Base-by-base conservation (phyloP, 2,797 vertebrate species). In the Rhynchotus rufescens region DNA sequence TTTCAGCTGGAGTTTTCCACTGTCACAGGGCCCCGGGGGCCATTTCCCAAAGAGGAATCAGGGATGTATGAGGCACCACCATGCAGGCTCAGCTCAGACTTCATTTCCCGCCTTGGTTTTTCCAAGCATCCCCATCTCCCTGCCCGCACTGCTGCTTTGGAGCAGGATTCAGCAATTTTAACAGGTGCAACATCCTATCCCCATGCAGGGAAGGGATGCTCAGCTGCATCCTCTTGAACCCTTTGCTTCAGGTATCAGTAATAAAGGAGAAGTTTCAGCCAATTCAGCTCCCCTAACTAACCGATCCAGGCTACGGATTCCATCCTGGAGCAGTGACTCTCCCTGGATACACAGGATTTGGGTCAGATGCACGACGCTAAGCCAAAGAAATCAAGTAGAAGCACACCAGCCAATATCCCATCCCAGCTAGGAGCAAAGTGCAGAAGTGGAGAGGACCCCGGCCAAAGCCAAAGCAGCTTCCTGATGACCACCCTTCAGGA, bases 1-100 rank as follows among this genome's bases (percentile, higher is more conserved):
- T 40, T 52, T 65, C 66, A 79, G 52, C 81, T 73, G 34, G 56
- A 68, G 21, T 67, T 84, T 76, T n/a, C 83, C 86, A 49, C 65
- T 82, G 78, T 32, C 64, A 36, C 12, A 36, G 54, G 12, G 45
- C 15, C 60, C 47, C 9, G 1, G 6, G 76, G 34, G 30, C 30
- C 3, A 1, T 26, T 81, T 88, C 47, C 62, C 26, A 72, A 47
- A 4, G 20, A 30, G 14, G 19, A n/a, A 51, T 34, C 83, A 60
- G n/a, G 76, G 66, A 42, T 66, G 51, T 15, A 66, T 38, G 66
- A 30, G 20, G 3, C 10, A 72, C 25, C 15, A 34, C n/a, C n/a
- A 12, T 0, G 0, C 80, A 49, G 17, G 20, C 44, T 82, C 22
- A 12, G 40, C 45, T 65, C 73, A 69, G 65, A 88, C 64, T 9